Base-by-base conservation (phyloP, 2,113 vertebrate species). In the Tyto alba region DNA sequence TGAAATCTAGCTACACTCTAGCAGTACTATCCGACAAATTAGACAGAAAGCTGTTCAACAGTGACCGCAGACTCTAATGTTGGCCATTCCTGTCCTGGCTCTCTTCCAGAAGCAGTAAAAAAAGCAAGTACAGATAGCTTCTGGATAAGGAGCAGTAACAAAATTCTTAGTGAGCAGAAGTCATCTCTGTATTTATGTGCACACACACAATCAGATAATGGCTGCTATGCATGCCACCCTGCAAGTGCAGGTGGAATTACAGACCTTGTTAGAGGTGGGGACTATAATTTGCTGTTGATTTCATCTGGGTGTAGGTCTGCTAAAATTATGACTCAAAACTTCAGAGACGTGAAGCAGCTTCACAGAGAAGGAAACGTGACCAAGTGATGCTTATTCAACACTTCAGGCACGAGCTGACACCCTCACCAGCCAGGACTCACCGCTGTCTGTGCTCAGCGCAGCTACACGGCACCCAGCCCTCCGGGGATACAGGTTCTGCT, bases 191-290 rank as follows among this genome's bases (percentile, higher is more conserved):
- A 18, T 34, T 63, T 18, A 3, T 12, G 38, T 26, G 59, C 3
- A 0, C 9, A 3, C 48, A 7, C 34, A 7, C 34, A 3, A 14
- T 10, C 21, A 3, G 34, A 3, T 12, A 50, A 38, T 0, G 5
- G 53, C 68, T 40, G 67, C 73, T 32, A 7, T 0, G 10, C 15
- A 2, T 2, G 43, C 1, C 80, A 21, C 57, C 50, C 63, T 19
- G 13, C 5, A 29, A 38, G 71, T 1, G 19, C 14, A 16, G 45
- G 43, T 57, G 59, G 45, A 53, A n/a, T 38, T 3, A 14, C 21
- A 3, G 1, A 71, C 52, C 79, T 40, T 6, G 45, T 4, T 4
- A 10, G 43, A 88, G 85, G 30, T 2, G 23, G 3, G 15, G 32
- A 13, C 55, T 45, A 3, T 2, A 16, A 32, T 11, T 8, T 43